These are phyloP conservation scores for Xiphias gladius DNA, from an alignment of 2,113 vertebrate genomes.

Conservation along the genomic window DNA sequence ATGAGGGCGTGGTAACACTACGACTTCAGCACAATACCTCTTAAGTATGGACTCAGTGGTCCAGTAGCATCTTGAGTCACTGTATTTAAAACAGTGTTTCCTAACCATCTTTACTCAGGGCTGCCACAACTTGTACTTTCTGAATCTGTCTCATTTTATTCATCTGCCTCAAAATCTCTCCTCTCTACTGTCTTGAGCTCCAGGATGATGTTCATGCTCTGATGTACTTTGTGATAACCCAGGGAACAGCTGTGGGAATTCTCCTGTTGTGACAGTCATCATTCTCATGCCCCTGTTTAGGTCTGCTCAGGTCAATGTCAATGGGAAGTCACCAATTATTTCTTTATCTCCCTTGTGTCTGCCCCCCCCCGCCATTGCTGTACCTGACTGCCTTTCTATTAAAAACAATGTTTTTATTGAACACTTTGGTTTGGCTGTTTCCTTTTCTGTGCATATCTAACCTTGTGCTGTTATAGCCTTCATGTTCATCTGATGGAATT, in stretches of 20 bases:
- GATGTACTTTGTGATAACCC: slow-evolving; percentile 35
- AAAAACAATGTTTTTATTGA: slow-evolving; percentile 62
- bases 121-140: slow-evolving; percentile 17
- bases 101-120: slow-evolving; percentile 65
- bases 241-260: slow-evolving; percentile 44
- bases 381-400: slow-evolving; percentile 69
- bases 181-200: neutral
- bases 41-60: slow-evolving; percentile 29
- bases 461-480: neutral
- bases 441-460: slow-evolving; percentile 8
- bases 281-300: slow-evolving; percentile 10
- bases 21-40: slow-evolving; percentile 38
- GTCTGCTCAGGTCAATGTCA: slow-evolving; percentile 62
- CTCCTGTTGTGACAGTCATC: slow-evolving; percentile 10
- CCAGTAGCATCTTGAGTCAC: slow-evolving; percentile 35
- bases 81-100: slow-evolving; percentile 41
- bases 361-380: slow-evolving; percentile 35
- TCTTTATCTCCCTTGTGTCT: slow-evolving; percentile 10
- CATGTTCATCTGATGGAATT: neutral
- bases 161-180: neutral
- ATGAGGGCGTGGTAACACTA: slow-evolving; percentile 23
- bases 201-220: slow-evolving; percentile 26
- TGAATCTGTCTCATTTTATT: slow-evolving; percentile 1
- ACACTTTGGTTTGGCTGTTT: neutral
- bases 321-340: slow-evolving; percentile 24